Evolutionary conservation across 2,113 vertebrate species (phyloP).

Genomic region (Fulica atra): DNA sequence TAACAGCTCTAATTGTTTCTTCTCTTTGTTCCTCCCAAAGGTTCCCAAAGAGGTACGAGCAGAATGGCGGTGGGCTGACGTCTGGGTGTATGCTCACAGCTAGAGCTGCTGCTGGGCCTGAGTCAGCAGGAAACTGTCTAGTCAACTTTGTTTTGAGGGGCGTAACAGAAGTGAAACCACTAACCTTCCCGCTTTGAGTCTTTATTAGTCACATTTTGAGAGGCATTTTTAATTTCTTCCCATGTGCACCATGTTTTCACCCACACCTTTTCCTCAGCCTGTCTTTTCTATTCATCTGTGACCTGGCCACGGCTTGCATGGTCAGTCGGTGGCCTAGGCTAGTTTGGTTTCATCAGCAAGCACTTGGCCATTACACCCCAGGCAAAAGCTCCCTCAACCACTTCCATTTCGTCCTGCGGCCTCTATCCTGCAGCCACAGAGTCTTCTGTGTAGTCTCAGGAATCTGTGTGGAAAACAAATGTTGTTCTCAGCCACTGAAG

Average conservation of each 20-base stretch:
- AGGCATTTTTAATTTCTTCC: background rate
- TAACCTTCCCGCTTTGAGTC: background rate
- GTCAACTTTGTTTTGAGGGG: background rate
- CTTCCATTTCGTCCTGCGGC: background rate
- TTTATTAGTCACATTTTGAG: background rate
- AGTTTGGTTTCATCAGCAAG: background rate
- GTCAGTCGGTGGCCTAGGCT: no score
- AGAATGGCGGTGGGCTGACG: background rate
- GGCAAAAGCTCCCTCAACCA: background rate
- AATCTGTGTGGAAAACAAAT: background rate
- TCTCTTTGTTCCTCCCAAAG: conserved; percentile 71
- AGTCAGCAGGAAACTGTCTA: background rate
- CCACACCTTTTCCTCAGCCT: background rate
- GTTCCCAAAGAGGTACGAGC: conserved; percentile 91
- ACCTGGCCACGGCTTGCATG: background rate
- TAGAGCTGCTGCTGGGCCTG: conserved; percentile 29
- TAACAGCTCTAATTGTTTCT: conserved; percentile 12
- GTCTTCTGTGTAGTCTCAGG: background rate
- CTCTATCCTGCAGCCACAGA: background rate
- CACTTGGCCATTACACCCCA: background rate
- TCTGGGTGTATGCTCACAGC: conserved; percentile 23
- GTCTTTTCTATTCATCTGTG: background rate
- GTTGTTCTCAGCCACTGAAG: background rate
- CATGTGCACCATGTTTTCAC: background rate
- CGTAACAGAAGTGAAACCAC: background rate